phyloP scores from a whole-genome alignment of 1,140 invertebrate species.

The Hylyphantes graminicola region DNA sequence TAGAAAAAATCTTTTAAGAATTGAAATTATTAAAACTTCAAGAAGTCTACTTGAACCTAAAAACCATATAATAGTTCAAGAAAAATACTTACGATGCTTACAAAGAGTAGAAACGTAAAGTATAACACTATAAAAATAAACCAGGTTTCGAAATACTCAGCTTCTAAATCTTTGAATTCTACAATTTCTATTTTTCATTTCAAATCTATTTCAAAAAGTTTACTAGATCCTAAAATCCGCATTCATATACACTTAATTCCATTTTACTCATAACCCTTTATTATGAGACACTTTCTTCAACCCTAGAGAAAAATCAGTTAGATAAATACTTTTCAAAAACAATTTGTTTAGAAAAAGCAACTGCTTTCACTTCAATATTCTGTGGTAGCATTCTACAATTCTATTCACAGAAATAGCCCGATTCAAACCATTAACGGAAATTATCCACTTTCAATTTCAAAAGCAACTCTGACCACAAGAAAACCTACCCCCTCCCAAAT shows the following conservation, averaged over 20 bases:
- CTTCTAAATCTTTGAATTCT: no score
- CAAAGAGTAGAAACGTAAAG: no score
- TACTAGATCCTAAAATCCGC: background rate
- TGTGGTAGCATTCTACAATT: conserved; percentile 17
- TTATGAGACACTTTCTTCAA: background rate
- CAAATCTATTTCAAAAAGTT: background rate
- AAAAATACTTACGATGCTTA: no score
- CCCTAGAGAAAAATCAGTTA: no score
- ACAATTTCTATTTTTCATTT: no score
- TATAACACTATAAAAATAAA: no score
- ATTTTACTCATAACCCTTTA: conserved; percentile 23
- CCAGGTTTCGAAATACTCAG: no score
- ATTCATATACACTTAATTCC: background rate
- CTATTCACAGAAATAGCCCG: background rate
- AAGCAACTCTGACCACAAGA: background rate
- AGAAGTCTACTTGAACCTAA: no score
- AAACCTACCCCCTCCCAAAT: conserved; percentile 37
- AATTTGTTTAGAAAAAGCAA: background rate
- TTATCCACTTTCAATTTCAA: conserved; percentile 2
- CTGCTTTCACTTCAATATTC: conserved; percentile 45
- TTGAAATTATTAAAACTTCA: no score
- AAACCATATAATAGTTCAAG: no score
- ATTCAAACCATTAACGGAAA: conserved; percentile 39
- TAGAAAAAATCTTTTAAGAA: no score
- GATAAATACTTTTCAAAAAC: no score